phyloP scores from a whole-genome alignment of 1,140 invertebrate genomes.

The Calliopsis andreniformis region DNA sequence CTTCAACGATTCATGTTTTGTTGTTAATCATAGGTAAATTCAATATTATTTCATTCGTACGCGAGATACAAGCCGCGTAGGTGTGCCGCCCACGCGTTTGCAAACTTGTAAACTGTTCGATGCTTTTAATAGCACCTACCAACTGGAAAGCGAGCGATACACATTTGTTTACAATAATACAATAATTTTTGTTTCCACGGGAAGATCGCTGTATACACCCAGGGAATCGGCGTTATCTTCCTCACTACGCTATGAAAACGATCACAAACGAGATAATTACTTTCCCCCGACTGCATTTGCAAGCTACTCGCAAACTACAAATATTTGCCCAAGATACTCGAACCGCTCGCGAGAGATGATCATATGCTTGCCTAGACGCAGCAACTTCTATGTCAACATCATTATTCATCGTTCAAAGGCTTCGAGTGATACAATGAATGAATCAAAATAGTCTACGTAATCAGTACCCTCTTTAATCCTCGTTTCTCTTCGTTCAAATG shows the following conservation, averaged over 20 bases:
- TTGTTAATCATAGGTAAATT: neutral
- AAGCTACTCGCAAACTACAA: conserved; percentile 34
- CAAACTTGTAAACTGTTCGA: too few species aligned
- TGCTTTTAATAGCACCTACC: too few species aligned
- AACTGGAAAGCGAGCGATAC: neutral
- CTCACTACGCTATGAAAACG: conserved; percentile 15
- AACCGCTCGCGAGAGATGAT: conserved; percentile 32
- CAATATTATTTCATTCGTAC: neutral
- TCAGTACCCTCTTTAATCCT: neutral
- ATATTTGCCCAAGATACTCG: conserved; percentile 44
- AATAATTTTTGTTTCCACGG: too few species aligned
- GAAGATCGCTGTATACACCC: neutral
- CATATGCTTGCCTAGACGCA: conserved; percentile 43
- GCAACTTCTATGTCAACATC: conserved; percentile 45
- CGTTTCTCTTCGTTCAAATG: too few species aligned
- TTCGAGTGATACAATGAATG: conserved; percentile 18
- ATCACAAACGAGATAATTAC: conserved; percentile 27
- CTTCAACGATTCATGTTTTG: neutral
- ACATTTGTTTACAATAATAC: too few species aligned
- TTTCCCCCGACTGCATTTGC: conserved; percentile 11
- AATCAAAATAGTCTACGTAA: neutral
- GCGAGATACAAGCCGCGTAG: too few species aligned
- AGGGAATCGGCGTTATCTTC: neutral
- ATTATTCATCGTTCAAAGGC: conserved; percentile 49
- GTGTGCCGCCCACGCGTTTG: too few species aligned